Conservation (phyloP, 2,888 invertebrate species). For the Xanthia togata region DNA sequence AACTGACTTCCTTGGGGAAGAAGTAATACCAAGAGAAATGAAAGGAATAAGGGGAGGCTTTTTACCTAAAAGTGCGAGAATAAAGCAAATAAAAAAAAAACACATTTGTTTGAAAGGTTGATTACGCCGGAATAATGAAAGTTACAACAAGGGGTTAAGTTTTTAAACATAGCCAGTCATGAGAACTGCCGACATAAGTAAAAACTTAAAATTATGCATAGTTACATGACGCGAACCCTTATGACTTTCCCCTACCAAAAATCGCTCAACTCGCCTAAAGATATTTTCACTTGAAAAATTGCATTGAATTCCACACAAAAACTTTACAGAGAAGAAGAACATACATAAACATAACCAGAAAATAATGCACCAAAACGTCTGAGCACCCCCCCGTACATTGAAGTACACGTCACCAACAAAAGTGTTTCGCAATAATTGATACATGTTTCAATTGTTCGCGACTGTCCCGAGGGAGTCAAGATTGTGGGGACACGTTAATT, state of each 20-base stretch:
- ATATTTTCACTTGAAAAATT: neutral
- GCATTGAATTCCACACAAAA: neutral
- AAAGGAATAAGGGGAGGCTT: no score
- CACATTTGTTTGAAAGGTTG: no score
- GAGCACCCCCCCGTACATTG: neutral
- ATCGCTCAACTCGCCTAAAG: neutral
- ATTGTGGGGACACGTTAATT: conserved; percentile 63
- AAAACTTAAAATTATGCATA: neutral
- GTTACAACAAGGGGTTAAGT: neutral
- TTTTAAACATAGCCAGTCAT: no score
- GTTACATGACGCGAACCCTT: neutral
- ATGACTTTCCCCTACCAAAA: neutral
- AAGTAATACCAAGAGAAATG: neutral
- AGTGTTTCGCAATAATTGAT: conserved; percentile 57
- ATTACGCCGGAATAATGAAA: neutral
- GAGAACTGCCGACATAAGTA: neutral
- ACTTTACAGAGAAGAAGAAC: neutral
- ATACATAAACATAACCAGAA: neutral
- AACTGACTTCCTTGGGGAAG: neutral
- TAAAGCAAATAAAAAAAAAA: neutral
- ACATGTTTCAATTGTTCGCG: conserved; percentile 55
- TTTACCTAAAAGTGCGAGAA: neutral
- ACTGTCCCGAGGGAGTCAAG: conserved; percentile 59
- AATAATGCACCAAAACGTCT: neutral
- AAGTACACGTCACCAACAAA: conserved; percentile 46